Conservation (phyloP, 1,140 invertebrate species). For the Drosophila miranda region DNA sequence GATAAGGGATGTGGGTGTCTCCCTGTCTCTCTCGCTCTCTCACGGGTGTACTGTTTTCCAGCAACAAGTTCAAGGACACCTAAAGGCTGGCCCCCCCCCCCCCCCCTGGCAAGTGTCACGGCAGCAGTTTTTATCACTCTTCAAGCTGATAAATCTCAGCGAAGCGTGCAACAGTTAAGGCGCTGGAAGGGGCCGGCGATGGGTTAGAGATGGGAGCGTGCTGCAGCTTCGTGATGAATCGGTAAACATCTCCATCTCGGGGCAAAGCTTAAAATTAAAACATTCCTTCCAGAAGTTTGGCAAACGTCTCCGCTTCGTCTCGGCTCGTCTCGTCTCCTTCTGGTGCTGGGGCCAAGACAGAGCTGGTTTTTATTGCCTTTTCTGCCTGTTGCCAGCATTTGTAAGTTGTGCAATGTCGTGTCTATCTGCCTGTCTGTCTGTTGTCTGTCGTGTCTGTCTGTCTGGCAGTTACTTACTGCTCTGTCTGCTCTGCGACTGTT, state of each 20-base stretch:
- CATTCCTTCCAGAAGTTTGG: conserved; percentile 54
- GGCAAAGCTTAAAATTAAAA: conserved; percentile 67
- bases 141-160: conserved; percentile 36
- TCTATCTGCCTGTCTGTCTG: neutral
- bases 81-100: neutral
- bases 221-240: neutral
- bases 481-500: neutral
- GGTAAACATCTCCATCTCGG: conserved; percentile 7
- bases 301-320: conserved; percentile 17
- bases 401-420: conserved; percentile 44
- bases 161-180: conserved; percentile 18
- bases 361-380: conserved; percentile 45
- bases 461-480: conserved; percentile 40
- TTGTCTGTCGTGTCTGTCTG: neutral
- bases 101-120: conserved; percentile 27
- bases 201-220: neutral
- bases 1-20: conserved; percentile 43
- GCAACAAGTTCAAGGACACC: conserved; percentile 64
- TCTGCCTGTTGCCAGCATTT: conserved; percentile 44
- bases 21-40: neutral
- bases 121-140: conserved; percentile 37
- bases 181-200: neutral
- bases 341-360: too few relatives aligned
- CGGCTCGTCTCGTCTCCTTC: neutral
- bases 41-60: conserved; percentile 13